phyloP scores from a whole-genome alignment of 35 echinoderm and acorn worm species.

The Heliocidaris tuberculata region DNA sequence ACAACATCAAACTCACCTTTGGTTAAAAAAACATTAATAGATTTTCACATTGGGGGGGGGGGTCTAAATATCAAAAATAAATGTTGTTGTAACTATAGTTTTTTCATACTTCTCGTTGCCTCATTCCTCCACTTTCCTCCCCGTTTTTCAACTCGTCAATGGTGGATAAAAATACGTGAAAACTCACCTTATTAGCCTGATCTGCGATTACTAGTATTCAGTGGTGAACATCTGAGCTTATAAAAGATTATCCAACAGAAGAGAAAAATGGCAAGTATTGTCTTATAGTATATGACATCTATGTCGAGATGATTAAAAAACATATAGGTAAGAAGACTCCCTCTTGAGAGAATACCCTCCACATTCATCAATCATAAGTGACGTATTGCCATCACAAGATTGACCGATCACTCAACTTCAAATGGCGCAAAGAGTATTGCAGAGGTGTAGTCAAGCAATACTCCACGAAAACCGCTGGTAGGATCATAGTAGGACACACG shows the following conservation, averaged over 20 bases:
- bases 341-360: not conserved
- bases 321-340: not conserved
- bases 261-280: not conserved
- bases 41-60: no score
- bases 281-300: not conserved
- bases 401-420: not conserved
- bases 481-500: not conserved
- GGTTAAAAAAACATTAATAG: no score
- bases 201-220: not conserved
- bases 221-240: no score
- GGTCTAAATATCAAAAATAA: no score
- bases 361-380: not conserved
- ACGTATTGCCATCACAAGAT: not conserved
- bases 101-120: no score
- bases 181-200: not conserved
- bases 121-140: no score
- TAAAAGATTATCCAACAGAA: no score
- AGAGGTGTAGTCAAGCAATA: not conserved
- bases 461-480: not conserved
- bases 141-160: no score
- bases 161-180: not conserved
- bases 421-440: not conserved
- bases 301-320: not conserved
- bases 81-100: no score
- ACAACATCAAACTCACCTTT: no score